Conservation (phyloP, 2,113 vertebrate species). For the Forbesichthys agassizii region DNA sequence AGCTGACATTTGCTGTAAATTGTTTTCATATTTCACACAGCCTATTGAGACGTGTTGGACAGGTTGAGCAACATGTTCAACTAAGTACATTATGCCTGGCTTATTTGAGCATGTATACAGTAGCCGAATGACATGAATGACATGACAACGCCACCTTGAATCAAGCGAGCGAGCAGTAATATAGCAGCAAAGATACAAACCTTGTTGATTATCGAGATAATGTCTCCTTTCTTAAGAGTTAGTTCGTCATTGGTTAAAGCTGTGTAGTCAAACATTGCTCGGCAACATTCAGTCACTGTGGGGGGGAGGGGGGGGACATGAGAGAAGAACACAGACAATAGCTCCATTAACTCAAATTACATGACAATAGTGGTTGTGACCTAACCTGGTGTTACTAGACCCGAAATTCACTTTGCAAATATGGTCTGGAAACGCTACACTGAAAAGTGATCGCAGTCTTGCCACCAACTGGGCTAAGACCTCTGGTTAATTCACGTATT, state of each 20-base stretch:
- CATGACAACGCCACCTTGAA: neutral
- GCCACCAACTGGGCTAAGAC: too few relatives aligned
- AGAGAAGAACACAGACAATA: too few relatives aligned
- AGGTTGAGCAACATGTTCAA: slow-evolving; percentile 2
- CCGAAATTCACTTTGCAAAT: too few relatives aligned
- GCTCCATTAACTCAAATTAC: neutral
- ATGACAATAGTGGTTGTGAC: neutral
- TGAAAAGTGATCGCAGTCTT: too few relatives aligned
- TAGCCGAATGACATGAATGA: too few relatives aligned
- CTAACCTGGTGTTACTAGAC: neutral
- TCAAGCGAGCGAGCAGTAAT: neutral
- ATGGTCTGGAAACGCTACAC: too few relatives aligned
- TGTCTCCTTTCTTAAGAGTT: slow-evolving; percentile 76
- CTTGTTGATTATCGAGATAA: slow-evolving; percentile 79
- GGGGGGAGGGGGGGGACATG: slow-evolving; percentile 3
- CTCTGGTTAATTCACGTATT: too few relatives aligned
- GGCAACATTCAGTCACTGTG: slow-evolving; percentile 75
- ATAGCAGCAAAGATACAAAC: slow-evolving; percentile 54
- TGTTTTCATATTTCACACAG: neutral
- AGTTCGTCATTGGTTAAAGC: slow-evolving; percentile 79
- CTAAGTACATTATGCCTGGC: neutral
- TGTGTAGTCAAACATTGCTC: slow-evolving; percentile 82
- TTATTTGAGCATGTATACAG: neutral
- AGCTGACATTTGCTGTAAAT: neutral
- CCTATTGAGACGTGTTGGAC: slow-evolving; percentile 28